These are phyloP conservation scores for Boloria selene DNA, from an alignment of 2,888 invertebrate species.

Conservation along the genomic window DNA sequence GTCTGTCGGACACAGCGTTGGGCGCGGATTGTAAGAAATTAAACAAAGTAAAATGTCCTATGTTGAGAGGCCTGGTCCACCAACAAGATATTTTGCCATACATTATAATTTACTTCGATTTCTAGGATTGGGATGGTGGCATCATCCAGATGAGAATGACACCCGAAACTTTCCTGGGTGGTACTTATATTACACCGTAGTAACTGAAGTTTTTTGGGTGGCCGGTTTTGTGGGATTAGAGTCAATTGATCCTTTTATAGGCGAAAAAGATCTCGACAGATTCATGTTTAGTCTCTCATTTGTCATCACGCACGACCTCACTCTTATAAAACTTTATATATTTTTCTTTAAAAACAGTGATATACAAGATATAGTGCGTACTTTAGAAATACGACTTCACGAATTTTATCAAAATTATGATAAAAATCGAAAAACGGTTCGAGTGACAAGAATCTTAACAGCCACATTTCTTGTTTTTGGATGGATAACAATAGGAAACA, in stretches of 20 bases:
- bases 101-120: slow-evolving; percentile 66
- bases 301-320: slow-evolving; percentile 74
- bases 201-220: slow-evolving; percentile 70
- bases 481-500: slow-evolving; percentile 72
- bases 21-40: background rate
- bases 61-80: slow-evolving; percentile 42
- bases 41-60: slow-evolving; percentile 8
- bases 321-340: slow-evolving; percentile 69
- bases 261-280: slow-evolving; percentile 70
- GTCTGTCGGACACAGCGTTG: background rate
- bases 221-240: slow-evolving; percentile 73
- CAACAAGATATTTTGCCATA: slow-evolving; percentile 62
- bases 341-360: slow-evolving; percentile 70
- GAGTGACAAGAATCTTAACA: slow-evolving; percentile 60
- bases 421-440: slow-evolving; percentile 59
- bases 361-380: slow-evolving; percentile 68
- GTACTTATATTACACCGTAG: slow-evolving; percentile 68
- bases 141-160: slow-evolving; percentile 67
- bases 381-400: slow-evolving; percentile 63
- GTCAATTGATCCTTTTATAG: slow-evolving; percentile 74
- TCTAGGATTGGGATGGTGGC: slow-evolving; percentile 76
- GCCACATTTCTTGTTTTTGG: slow-evolving; percentile 69
- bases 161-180: slow-evolving; percentile 65
- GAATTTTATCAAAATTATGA: slow-evolving; percentile 66
- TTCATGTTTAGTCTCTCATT: slow-evolving; percentile 78